These are phyloP conservation scores for Catotricha subobsoleta DNA, from an alignment of 2,888 invertebrate genomes.

Conservation along the genomic window DNA sequence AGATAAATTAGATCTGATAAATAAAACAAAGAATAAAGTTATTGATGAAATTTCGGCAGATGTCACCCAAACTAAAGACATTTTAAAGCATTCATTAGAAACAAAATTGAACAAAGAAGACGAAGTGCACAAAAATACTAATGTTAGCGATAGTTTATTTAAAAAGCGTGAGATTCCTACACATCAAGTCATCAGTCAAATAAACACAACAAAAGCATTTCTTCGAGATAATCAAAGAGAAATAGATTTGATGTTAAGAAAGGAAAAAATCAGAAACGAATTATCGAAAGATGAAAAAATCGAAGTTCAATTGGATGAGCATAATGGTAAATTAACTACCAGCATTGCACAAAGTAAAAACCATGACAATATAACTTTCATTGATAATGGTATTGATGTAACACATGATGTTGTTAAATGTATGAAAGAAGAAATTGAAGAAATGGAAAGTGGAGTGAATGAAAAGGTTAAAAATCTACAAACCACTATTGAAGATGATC, in stretches of 20 bases:
- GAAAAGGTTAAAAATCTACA: too few species aligned
- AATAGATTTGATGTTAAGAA: too few species aligned
- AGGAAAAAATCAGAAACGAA: too few species aligned
- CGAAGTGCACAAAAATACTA: too few species aligned
- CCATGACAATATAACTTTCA: slow-evolving; percentile 15
- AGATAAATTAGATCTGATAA: background rate
- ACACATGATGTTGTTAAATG: slow-evolving; percentile 18
- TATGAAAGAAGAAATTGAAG: slow-evolving; percentile 3
- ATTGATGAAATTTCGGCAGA: background rate
- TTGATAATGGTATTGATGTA: slow-evolving; percentile 28
- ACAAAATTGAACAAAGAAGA: too few species aligned
- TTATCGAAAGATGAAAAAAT: too few species aligned
- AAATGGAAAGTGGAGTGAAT: background rate
- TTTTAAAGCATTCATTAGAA: background rate
- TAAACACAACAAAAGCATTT: too few species aligned
- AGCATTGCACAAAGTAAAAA: background rate
- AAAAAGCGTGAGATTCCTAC: too few species aligned
- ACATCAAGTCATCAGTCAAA: too few species aligned
- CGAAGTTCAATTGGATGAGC: too few species aligned
- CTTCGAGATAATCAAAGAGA: too few species aligned
- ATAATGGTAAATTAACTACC: background rate
- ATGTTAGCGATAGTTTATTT: too few species aligned
- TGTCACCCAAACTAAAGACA: background rate
- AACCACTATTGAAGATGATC: background rate
- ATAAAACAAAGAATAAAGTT: background rate